phyloP scores from a whole-genome alignment of 2,888 invertebrate species.

The Philhelius pedissequus region DNA sequence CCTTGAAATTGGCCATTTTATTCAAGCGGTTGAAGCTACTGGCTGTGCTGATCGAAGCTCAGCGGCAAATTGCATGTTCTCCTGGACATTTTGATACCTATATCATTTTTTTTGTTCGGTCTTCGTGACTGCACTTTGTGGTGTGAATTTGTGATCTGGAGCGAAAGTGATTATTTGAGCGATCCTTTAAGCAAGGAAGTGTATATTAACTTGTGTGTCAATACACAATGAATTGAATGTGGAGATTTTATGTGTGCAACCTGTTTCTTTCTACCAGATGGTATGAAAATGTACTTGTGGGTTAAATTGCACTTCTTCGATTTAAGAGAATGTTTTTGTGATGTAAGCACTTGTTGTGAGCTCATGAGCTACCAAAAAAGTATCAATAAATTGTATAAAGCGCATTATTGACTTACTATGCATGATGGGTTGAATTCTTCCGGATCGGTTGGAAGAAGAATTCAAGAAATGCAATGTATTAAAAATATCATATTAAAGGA shows the following conservation, averaged over 20 bases:
- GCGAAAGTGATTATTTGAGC: constrained; percentile 63
- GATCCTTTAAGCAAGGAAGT: constrained; percentile 38
- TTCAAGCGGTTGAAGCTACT: background rate
- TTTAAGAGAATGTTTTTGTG: constrained; percentile 5
- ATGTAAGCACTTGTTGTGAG: constrained; percentile 24
- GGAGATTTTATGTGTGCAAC: constrained; percentile 5
- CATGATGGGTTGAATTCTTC: too few species aligned
- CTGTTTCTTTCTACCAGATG: background rate
- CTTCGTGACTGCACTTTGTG: constrained; percentile 31
- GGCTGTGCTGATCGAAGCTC: constrained; percentile 4
- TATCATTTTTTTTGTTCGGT: background rate
- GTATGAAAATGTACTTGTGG: background rate
- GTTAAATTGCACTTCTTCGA: constrained; percentile 12
- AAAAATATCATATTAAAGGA: too few species aligned
- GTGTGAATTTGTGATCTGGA: constrained; percentile 60
- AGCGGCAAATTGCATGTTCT: constrained; percentile 30
- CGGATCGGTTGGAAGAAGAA: background rate
- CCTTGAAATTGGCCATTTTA: constrained; percentile 52
- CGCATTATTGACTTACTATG: too few species aligned
- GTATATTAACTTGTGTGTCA: constrained; percentile 12
- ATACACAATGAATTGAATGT: constrained; percentile 23
- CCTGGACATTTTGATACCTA: constrained; percentile 6
- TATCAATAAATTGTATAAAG: constrained; percentile 13
- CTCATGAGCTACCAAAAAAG: background rate
- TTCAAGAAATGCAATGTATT: too few species aligned